phyloP scores from a whole-genome alignment of 2,888 invertebrate genomes.

The Pammene aurita region DNA sequence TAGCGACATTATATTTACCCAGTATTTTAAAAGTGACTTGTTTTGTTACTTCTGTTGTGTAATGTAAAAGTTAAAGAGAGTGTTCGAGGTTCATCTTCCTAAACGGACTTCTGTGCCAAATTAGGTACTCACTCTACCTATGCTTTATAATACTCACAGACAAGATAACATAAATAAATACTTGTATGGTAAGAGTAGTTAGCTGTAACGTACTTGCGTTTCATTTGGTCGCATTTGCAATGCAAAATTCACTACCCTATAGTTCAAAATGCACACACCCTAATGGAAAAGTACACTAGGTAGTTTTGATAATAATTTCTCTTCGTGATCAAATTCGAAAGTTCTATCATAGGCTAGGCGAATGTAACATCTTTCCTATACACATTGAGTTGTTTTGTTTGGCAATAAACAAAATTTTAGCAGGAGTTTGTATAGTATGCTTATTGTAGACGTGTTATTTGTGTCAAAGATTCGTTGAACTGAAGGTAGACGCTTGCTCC shows the following conservation, averaged over 20 bases:
- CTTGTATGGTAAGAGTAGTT: constrained; percentile 72
- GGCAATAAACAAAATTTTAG: constrained; percentile 52
- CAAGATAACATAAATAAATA: constrained; percentile 64
- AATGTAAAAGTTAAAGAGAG: constrained; percentile 41
- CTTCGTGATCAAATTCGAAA: constrained; percentile 82
- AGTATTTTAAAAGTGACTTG: constrained; percentile 37
- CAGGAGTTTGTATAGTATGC: constrained; percentile 55
- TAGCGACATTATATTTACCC: constrained; percentile 42
- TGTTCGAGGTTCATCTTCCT: constrained; percentile 45
- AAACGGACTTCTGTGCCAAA: constrained; percentile 74
- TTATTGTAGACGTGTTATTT: constrained; percentile 54
- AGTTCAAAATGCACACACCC: constrained; percentile 78
- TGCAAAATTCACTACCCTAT: constrained; percentile 73
- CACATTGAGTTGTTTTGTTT: constrained; percentile 63
- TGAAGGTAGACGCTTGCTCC: constrained; percentile 38
- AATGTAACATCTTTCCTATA: constrained; percentile 74
- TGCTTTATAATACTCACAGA: constrained; percentile 66
- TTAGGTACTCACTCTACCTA: constrained; percentile 64
- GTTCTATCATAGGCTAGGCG: constrained; percentile 83
- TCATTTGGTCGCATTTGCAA: constrained; percentile 73
- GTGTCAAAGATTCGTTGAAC: constrained; percentile 48
- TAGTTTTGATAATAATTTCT: constrained; percentile 82
- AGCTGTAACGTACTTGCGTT: constrained; percentile 76
- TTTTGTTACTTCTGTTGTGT: constrained; percentile 41
- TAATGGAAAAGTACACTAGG: constrained; percentile 76